Base-by-base conservation (phyloP, 2,888 invertebrate genomes). In the Drosophila demipolita region DNA sequence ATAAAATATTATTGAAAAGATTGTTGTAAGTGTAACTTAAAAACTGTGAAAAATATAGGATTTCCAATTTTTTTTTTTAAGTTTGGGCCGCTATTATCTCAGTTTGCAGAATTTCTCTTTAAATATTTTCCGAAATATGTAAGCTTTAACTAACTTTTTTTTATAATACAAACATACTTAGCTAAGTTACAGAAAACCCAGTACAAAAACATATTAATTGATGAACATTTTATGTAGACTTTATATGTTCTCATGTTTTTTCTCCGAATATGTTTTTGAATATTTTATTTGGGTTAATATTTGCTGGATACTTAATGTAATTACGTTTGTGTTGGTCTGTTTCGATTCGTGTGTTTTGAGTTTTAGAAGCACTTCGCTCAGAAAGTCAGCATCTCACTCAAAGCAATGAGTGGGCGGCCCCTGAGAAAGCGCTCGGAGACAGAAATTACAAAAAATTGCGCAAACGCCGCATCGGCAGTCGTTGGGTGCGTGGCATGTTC, bases 391-490 rank as follows among this genome's bases (percentile, higher is more conserved):
- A 45, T 48, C 38, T 67, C 59, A 75, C 75, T 75, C 75, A 60
- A 49, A 33, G 33, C 54, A 5, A 33, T 66, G 71, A 65, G 76
- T 77, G 65, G 65, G 57, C 61, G 63, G 32, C 8, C 49, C 45
- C 32, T 32, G 29, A 1, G 36, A 48, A 78, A 66, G 50, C 57
- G 50, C 77, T 77, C 78, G 42, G 53, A 62, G 62, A 54, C 35
- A 40, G 42, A 26, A 45, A 48, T 20, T 26, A 12, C 40, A 17
- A 55, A 66, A 68, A 57, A 64, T 69, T 29, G 45, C 80, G 77
- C 80, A 74, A 69, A 72, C 74, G 80, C 71, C 61, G 38, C 49
- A 45, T 71, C 53, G 60, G 52, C 62, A 17, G 50, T 32, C 49
- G 42, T 50, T 55, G 36, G 36, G 9, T 42, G 40, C 49, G 67